A percentile compares a stretch with the other conserved stretches of the same genome.
These are phyloP conservation scores for Leucophora obtusa DNA, from an alignment of 2,888 invertebrate species.

Conservation along the genomic window DNA sequence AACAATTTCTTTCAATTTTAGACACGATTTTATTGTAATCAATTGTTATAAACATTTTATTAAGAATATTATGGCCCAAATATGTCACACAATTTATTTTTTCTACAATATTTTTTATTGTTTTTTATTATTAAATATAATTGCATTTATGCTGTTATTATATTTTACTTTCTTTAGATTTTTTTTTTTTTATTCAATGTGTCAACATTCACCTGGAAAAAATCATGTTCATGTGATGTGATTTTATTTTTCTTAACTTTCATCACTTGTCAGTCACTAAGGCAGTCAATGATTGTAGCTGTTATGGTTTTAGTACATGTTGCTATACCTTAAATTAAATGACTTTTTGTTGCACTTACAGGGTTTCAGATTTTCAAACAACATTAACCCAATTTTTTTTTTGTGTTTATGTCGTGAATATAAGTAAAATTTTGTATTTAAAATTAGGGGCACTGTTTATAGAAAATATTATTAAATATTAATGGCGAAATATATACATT, in stretches of 20 bases:
- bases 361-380: slow-evolving; percentile 21
- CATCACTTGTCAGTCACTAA: slow-evolving; percentile 58
- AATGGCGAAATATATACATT: too few species aligned
- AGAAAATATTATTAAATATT: too few species aligned
- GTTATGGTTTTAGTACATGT: slow-evolving; percentile 17
- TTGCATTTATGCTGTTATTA: slow-evolving; percentile 44
- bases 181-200: slow-evolving; percentile 39
- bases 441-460: too few species aligned
- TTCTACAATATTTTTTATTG: slow-evolving; percentile 8
- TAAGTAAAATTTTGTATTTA: too few species aligned
- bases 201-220: slow-evolving; percentile 61
- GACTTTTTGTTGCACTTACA: slow-evolving; percentile 10
- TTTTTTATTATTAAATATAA: slow-evolving; percentile 40
- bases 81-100: slow-evolving; percentile 48
- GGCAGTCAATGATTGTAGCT: slow-evolving; percentile 17
- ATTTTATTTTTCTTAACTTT: slow-evolving; percentile 50
- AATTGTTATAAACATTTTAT: slow-evolving; percentile 19
- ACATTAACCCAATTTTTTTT: slow-evolving; percentile 44
- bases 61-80: slow-evolving; percentile 45
- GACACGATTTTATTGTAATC: slow-evolving; percentile 37
- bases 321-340: slow-evolving; percentile 11
- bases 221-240: slow-evolving; percentile 47
- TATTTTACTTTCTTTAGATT: slow-evolving; percentile 50
- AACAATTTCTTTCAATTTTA: slow-evolving; percentile 21
- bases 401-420: not conserved